Percentiles rank a stretch among this genome's conserved stretches.
Conservation (phyloP, 2,113 vertebrate genomes). For the Pluvialis apricaria region DNA sequence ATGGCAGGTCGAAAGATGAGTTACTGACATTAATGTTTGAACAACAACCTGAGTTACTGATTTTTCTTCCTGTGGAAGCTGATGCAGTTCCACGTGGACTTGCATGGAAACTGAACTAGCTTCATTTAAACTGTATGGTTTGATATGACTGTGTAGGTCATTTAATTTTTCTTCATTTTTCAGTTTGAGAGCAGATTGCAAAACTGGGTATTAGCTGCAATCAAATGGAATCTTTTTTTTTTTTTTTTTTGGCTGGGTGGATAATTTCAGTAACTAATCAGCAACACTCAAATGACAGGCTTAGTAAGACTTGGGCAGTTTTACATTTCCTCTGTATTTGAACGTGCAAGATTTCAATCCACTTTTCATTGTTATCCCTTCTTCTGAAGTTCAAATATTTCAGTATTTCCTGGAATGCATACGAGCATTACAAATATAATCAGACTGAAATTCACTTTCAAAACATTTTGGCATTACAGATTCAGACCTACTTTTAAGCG, state of each 20-base stretch:
- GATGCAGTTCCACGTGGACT: not conserved
- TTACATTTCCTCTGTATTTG: not conserved
- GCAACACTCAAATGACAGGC: not conserved
- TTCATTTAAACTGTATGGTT: not conserved
- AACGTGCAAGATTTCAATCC: not conserved
- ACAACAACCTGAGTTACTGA: not conserved
- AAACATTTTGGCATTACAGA: not conserved
- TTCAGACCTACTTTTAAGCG: slow-evolving; percentile 2
- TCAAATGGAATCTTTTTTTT: not conserved
- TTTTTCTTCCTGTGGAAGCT: not conserved
- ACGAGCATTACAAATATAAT: slow-evolving; percentile 32
- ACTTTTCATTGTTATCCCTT: not conserved
- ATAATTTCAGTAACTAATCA: not conserved
- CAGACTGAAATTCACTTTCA: slow-evolving; percentile 30
- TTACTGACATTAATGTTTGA: not conserved
- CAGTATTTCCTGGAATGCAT: slow-evolving; percentile 40
- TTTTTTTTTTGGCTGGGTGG: not conserved
- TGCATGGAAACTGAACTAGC: not conserved
- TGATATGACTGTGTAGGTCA: not conserved
- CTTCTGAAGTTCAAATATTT: slow-evolving; percentile 33
- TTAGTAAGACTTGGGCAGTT: not conserved
- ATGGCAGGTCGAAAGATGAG: not conserved
- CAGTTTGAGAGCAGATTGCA: not conserved
- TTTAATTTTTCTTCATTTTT: not conserved
- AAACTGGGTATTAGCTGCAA: not conserved